Base-by-base conservation (phyloP, 2,113 vertebrate species). In the Channa argus region DNA sequence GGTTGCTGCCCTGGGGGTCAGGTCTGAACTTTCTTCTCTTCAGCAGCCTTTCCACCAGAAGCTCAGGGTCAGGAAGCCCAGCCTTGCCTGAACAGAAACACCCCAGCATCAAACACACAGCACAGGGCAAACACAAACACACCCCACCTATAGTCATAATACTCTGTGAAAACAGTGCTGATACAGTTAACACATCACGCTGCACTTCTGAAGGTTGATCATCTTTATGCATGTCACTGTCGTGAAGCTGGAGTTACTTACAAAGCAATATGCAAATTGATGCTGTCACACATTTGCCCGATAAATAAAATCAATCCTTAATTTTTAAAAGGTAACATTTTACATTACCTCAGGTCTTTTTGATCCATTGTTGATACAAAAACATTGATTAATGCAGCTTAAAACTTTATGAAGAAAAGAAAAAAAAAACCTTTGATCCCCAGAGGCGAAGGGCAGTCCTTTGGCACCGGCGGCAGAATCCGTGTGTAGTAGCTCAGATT, bases 401-500 rank as follows among this genome's bases (percentile, higher is more conserved):
- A 10, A 15, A 54, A 33, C 15, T 14, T 8, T 24, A 24, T 24
- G 24, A 1, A 13, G 10, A 38, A 24, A 33, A 14, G 38, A 54
- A 8, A 9, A 53, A 11, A 24, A 24, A 24, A 2, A 99, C 98
- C 98, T 96, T 95, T 96, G 74, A 94, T 91, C 2, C 98, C 98
- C 93, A 98, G 87, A 51, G 96, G 96, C 0, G 92, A 96, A 0
- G 98, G 98, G 77, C 98, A 99, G 89, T 96, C 90, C 7, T 91
- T 82, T 0, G 98, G 97, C 78, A 99, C 95, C 0, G 98, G 96
- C 0, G 97, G 97, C 43, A 99, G 94, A 41, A 99, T 0, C 0
- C 97, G 95, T 1, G 98, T 99, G 85, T 96, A 99, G 46, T 98
- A 99, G 86, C 94, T 99, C 74, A 95, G 86, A 0, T 99, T 99